phyloP scores from a whole-genome alignment of 2,113 vertebrate species.

The Octodon degus region DNA sequence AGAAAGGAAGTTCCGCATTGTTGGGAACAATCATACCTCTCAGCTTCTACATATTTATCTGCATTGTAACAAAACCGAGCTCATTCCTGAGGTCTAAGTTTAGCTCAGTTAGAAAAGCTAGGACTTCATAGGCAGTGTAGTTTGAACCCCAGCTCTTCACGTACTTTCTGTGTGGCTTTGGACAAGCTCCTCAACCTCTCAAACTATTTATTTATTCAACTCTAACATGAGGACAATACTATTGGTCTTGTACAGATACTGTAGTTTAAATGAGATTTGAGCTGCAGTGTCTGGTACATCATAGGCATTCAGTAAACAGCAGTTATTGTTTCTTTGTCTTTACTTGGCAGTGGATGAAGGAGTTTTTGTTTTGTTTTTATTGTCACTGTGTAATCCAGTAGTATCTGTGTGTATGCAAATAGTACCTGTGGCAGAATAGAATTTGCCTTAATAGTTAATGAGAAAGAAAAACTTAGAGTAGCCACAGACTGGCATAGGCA shows the following conservation, averaged over 20 bases:
- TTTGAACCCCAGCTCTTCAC: neutral
- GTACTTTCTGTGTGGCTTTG: neutral
- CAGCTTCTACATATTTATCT: neutral
- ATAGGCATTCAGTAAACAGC: neutral
- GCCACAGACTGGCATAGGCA: neutral
- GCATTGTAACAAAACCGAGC: no score
- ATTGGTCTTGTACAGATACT: neutral
- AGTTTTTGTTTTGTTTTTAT: neutral
- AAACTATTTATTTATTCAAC: neutral
- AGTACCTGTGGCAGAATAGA: neutral
- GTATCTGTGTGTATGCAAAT: neutral
- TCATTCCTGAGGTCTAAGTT: neutral
- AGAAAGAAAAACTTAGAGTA: neutral
- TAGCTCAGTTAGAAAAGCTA: neutral
- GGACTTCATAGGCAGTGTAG: neutral
- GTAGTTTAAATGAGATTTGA: neutral
- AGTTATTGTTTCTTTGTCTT: neutral
- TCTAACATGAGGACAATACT: neutral
- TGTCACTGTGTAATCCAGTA: neutral
- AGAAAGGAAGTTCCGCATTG: neutral
- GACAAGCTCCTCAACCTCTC: neutral
- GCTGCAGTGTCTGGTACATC: neutral
- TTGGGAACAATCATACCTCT: neutral
- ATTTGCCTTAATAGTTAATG: neutral
- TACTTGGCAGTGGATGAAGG: neutral